Percentiles rank a stretch among this genome's conserved stretches.
phyloP scores from a whole-genome alignment of 2,113 vertebrate genomes.

The Axis porcinus region DNA sequence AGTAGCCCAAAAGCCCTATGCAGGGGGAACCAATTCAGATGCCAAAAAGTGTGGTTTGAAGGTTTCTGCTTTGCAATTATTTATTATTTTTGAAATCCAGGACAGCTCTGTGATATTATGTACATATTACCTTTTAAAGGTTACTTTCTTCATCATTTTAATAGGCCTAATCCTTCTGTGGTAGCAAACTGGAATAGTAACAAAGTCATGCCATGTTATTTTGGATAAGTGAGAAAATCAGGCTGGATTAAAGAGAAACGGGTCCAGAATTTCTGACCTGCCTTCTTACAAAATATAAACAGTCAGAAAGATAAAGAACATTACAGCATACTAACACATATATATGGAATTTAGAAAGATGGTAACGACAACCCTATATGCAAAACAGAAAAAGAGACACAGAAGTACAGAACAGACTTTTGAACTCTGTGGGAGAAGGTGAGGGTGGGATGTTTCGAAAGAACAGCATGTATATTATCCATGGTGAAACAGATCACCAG shows the following conservation, averaged over 20 bases:
- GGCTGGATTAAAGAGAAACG: neutral
- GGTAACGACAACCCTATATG: too few species aligned
- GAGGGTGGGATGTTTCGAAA: too few species aligned
- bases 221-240: constrained; percentile 20
- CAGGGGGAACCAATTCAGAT: neutral
- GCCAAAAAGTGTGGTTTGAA: neutral
- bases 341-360: too few species aligned
- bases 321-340: too few species aligned
- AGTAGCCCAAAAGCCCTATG: neutral
- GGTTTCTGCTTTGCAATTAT: constrained; percentile 5
- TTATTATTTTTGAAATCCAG: constrained; percentile 6
- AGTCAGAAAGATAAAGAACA: too few species aligned
- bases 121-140: constrained; percentile 25
- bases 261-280: constrained; percentile 27
- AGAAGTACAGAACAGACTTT: too few species aligned
- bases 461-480: too few species aligned
- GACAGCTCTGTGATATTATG: neutral
- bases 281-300: constrained; percentile 32
- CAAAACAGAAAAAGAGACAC: too few species aligned
- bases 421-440: too few species aligned
- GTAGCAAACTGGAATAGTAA: neutral
- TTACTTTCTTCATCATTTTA: neutral
- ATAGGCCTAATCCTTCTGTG: constrained; percentile 15
- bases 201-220: neutral
- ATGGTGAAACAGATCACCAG: too few species aligned